Percentiles rank a stretch among this genome's conserved stretches.
phyloP scores from a whole-genome alignment of 2,888 invertebrate genomes.

The Oligia fasciuncula region DNA sequence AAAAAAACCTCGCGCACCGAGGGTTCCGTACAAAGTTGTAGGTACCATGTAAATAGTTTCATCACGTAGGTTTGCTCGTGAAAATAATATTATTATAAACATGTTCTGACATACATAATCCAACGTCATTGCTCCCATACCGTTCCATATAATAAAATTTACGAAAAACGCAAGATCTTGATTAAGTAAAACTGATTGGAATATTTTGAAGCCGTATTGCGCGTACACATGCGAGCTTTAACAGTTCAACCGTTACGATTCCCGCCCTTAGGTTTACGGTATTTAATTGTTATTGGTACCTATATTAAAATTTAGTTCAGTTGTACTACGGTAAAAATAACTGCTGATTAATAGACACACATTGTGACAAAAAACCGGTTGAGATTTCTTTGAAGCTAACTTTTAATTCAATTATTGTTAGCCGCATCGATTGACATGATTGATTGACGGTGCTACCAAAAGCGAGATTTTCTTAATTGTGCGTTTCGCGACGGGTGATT shows the following conservation, averaged over 20 bases:
- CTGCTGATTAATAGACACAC: constrained; percentile 42
- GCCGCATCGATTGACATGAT: neutral
- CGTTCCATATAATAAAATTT: constrained; percentile 64
- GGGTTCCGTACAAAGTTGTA: no score
- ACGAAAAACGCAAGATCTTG: constrained; percentile 69
- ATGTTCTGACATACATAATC: constrained; percentile 63
- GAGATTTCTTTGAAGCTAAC: constrained; percentile 22
- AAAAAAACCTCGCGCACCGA: neutral
- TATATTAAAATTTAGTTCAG: constrained; percentile 64
- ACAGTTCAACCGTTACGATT: constrained; percentile 76
- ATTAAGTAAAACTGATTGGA: constrained; percentile 62
- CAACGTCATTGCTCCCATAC: constrained; percentile 58
- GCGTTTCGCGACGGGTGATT: neutral
- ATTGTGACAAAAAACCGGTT: constrained; percentile 51
- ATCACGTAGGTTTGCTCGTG: neutral
- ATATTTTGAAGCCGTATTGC: constrained; percentile 73
- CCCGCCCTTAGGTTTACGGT: constrained; percentile 81
- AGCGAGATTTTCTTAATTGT: neutral
- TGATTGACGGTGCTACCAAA: neutral
- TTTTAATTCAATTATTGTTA: constrained; percentile 22
- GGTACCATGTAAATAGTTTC: no score
- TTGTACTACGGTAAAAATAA: constrained; percentile 64
- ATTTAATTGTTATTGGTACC: constrained; percentile 68
- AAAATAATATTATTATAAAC: constrained; percentile 25
- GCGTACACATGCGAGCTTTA: constrained; percentile 79